Percentiles rank a stretch among this genome's conserved stretches.
phyloP scores from a whole-genome alignment of 2,797 vertebrate species.

The Chromis chromis region DNA sequence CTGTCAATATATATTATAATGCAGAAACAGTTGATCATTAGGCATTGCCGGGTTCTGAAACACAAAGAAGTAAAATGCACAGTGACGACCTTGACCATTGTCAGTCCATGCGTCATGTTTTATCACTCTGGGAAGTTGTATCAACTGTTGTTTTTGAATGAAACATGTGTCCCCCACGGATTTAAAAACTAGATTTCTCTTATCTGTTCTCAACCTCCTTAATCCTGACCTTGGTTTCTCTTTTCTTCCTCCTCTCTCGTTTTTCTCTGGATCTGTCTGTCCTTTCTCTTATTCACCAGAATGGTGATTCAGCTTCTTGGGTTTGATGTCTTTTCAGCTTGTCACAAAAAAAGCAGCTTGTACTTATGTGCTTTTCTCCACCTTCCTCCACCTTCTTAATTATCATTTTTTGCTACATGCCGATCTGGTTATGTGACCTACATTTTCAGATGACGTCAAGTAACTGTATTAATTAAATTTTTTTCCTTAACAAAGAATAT shows the following conservation, averaged over 20 bases:
- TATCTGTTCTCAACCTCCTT: neutral
- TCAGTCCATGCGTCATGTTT: conserved; percentile 7
- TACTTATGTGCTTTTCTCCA: neutral
- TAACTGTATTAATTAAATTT: too few relatives aligned
- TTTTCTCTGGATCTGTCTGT: neutral
- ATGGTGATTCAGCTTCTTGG: neutral
- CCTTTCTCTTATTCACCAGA: neutral
- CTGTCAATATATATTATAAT: neutral
- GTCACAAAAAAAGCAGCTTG: neutral
- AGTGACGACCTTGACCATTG: conserved; percentile 13
- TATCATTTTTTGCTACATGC: neutral
- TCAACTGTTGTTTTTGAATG: neutral
- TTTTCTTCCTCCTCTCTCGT: neutral
- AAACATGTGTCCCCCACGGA: neutral
- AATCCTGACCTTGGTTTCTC: conserved; percentile 1
- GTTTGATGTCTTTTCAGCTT: neutral
- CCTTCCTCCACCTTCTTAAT: neutral
- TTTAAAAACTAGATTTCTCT: neutral
- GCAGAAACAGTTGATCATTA: neutral
- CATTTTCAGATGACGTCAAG: too few relatives aligned
- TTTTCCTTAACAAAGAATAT: neutral
- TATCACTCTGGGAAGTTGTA: conserved; percentile 20
- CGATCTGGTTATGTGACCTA: neutral
- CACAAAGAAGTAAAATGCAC: conserved; percentile 3
- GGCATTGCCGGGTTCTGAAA: neutral